These are phyloP conservation scores for Drosophila macrospina DNA, from an alignment of 2,888 invertebrate species.

Conservation along the genomic window DNA sequence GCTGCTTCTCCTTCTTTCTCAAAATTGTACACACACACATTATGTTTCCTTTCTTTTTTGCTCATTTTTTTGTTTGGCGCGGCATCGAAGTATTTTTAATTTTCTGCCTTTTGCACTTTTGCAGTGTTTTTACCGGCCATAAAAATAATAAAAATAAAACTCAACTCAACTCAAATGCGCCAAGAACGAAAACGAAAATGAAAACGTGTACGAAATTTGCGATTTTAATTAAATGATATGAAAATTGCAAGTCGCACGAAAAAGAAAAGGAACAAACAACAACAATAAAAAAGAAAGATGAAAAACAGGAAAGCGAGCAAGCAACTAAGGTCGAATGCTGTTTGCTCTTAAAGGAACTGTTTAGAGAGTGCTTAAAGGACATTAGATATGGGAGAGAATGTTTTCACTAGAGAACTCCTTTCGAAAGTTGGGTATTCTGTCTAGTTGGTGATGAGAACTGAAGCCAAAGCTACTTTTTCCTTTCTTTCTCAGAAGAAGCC, in stretches of 20 bases:
- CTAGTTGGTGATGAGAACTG: too few species aligned
- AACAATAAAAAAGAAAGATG: constrained; percentile 19
- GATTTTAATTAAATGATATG: constrained; percentile 81
- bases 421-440: too few species aligned
- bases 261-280: constrained; percentile 45
- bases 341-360: constrained; percentile 15
- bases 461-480: too few species aligned
- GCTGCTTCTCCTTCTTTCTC: constrained; percentile 5
- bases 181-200: constrained; percentile 71
- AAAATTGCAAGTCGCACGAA: constrained; percentile 72
- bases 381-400: too few species aligned
- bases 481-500: too few species aligned
- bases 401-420: too few species aligned
- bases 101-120: constrained; percentile 79
- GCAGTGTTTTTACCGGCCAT: constrained; percentile 69
- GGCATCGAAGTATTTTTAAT: constrained; percentile 77
- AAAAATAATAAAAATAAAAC: constrained; percentile 72
- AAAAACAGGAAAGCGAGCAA: constrained; percentile 23
- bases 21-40: constrained; percentile 22
- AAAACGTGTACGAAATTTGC: constrained; percentile 81
- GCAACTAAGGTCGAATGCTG: background rate
- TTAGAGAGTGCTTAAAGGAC: background rate
- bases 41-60: constrained; percentile 22
- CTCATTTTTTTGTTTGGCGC: constrained; percentile 32
- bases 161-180: constrained; percentile 41